These are phyloP conservation scores for Dolichotis patagonum DNA, from an alignment of 2,113 vertebrate genomes.

Conservation along the genomic window DNA sequence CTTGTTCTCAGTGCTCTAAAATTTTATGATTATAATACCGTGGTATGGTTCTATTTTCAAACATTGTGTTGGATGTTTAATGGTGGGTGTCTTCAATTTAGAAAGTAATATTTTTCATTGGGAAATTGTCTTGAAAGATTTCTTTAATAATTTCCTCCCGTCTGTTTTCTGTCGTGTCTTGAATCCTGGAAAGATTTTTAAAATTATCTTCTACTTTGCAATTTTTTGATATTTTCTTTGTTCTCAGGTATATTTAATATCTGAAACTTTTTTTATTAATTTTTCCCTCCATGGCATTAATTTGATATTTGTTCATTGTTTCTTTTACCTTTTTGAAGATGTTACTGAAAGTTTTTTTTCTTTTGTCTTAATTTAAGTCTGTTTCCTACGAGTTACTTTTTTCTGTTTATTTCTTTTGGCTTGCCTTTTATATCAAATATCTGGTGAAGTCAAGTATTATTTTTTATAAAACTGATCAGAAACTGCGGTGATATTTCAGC, in stretches of 20 bases:
- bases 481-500: background rate
- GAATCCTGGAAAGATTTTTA: background rate
- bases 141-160: background rate
- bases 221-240: background rate
- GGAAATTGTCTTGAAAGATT: slow-evolving; percentile 37
- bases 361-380: background rate
- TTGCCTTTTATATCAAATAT: background rate
- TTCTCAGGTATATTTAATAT: background rate
- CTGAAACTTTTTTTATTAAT: background rate
- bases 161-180: slow-evolving; percentile 32
- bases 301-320: slow-evolving; percentile 25
- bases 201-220: background rate
- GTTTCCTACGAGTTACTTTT: background rate
- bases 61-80: background rate
- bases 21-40: background rate
- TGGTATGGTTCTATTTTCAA: slow-evolving; percentile 11
- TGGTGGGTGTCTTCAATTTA: background rate
- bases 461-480: background rate
- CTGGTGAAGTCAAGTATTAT: background rate
- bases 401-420: background rate
- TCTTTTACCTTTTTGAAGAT: slow-evolving; percentile 5
- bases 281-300: background rate
- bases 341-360: background rate
- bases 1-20: background rate
- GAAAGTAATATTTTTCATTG: background rate